These are phyloP conservation scores for Eumaeus atala DNA, from an alignment of 1,140 invertebrate species.

Conservation along the genomic window DNA sequence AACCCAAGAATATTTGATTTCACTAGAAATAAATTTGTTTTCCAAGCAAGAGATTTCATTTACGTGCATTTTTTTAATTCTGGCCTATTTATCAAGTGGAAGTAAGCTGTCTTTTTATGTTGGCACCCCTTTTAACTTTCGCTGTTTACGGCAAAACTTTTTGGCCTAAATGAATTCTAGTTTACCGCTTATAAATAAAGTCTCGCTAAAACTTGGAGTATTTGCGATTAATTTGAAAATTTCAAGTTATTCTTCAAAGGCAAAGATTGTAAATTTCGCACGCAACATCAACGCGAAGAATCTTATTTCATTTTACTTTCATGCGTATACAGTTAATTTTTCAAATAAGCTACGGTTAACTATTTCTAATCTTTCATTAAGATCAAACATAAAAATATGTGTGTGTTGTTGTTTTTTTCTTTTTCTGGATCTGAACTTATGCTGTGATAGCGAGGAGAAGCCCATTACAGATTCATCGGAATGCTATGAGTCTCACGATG, in stretches of 20 bases:
- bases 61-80: conserved; percentile 7
- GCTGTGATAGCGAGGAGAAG: no score
- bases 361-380: no score
- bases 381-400: no score
- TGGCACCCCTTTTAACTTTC: conserved; percentile 37
- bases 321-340: background rate
- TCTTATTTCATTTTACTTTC: conserved; percentile 1
- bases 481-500: no score
- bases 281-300: background rate
- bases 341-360: no score
- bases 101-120: conserved; percentile 45
- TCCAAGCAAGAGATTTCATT: background rate
- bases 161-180: conserved; percentile 35
- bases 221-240: conserved; percentile 19
- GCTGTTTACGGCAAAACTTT: conserved; percentile 35
- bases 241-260: conserved; percentile 11
- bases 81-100: conserved; percentile 36
- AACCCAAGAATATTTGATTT: no score
- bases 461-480: no score
- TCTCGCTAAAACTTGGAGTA: conserved; percentile 17
- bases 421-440: no score
- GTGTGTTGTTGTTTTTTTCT: no score
- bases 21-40: background rate
- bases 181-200: conserved; percentile 32
- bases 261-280: background rate